Percentiles rank a stretch among this genome's conserved stretches.
phyloP scores from a whole-genome alignment of 2,888 invertebrate species.

The Epinotia demarniana region DNA sequence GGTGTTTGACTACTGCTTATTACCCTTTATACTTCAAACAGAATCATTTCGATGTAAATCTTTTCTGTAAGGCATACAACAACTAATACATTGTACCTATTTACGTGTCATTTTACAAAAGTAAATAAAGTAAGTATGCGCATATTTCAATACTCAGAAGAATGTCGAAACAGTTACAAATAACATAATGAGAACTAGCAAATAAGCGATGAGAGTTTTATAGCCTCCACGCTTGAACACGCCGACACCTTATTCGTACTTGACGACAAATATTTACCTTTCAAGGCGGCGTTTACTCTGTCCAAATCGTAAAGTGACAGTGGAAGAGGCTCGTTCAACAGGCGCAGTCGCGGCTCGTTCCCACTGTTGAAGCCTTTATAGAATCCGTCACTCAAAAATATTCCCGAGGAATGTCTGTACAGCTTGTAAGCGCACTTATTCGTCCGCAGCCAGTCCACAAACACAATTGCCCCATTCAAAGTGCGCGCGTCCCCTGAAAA shows the following conservation, averaged over 20 bases:
- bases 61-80: background rate
- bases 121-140: slow-evolving; percentile 4
- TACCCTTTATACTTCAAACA: background rate
- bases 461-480: slow-evolving; percentile 79
- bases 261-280: slow-evolving; percentile 80
- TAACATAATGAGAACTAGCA: slow-evolving; percentile 45
- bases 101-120: background rate
- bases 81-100: background rate
- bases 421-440: slow-evolving; percentile 79
- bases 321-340: slow-evolving; percentile 80
- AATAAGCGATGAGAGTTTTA: slow-evolving; percentile 41
- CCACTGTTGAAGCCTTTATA: slow-evolving; percentile 66
- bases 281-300: slow-evolving; percentile 81
- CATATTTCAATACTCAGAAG: slow-evolving; percentile 29
- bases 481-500: slow-evolving; percentile 73
- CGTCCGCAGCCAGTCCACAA: slow-evolving; percentile 78
- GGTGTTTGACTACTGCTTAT: background rate
- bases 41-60: background rate
- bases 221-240: slow-evolving; percentile 49
- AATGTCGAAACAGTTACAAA: slow-evolving; percentile 41
- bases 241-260: slow-evolving; percentile 57
- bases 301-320: slow-evolving; percentile 81
- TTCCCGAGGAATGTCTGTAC: slow-evolving; percentile 80
- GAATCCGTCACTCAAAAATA: slow-evolving; percentile 80
- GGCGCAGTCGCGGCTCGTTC: slow-evolving; percentile 70